A percentile compares a stretch with the other conserved stretches of the same genome.
phyloP scores from a whole-genome alignment of 2,113 vertebrate genomes.

The Furnarius figulus region DNA sequence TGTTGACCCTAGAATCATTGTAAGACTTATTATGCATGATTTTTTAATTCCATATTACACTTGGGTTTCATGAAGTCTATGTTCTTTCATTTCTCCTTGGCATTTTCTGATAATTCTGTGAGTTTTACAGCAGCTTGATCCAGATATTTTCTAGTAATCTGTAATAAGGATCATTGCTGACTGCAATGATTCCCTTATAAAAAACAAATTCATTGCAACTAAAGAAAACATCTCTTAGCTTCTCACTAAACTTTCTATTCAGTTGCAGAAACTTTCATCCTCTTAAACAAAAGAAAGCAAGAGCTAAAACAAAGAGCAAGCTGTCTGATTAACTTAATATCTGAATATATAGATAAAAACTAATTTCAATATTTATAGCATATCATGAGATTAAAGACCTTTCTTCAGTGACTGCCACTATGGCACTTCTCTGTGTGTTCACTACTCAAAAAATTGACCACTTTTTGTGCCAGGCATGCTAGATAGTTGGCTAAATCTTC shows the following conservation, averaged over 20 bases:
- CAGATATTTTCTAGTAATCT: neutral
- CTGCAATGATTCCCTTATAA: neutral
- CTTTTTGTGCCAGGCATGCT: neutral
- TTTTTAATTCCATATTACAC: neutral
- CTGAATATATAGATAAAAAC: neutral
- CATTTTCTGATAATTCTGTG: neutral
- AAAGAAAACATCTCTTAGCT: neutral
- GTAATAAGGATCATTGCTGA: neutral
- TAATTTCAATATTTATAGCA: neutral
- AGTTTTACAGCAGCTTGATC: neutral
- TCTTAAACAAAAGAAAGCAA: neutral
- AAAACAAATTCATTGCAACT: neutral
- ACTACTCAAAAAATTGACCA: neutral
- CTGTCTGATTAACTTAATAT: neutral
- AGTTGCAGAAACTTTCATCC: neutral
- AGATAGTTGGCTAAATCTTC: neutral
- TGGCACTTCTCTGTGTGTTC: neutral
- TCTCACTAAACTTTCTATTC: neutral
- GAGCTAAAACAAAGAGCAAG: neutral
- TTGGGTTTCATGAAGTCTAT: neutral
- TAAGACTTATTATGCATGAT: neutral
- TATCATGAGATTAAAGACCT: neutral
- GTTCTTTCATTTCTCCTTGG: neutral
- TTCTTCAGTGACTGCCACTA: neutral
- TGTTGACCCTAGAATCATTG: neutral